These are phyloP conservation scores for Adelosebastes latens DNA, from an alignment of 2,797 vertebrate genomes.

Conservation along the genomic window DNA sequence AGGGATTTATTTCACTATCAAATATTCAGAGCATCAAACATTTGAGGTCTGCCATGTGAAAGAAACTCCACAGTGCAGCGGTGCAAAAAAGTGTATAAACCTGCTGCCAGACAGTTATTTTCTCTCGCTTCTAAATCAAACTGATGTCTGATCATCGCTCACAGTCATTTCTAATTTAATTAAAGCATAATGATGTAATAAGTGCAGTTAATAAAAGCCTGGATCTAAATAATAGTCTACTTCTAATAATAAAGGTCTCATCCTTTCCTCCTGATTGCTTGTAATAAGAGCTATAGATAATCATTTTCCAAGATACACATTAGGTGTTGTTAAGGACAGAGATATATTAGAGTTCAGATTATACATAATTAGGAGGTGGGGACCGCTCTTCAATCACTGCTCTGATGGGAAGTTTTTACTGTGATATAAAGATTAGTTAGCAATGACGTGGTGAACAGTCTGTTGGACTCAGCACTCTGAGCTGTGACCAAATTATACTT, in stretches of 20 bases:
- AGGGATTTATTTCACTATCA: conserved; percentile 56
- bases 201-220: background rate
- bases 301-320: background rate
- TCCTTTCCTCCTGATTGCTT: background rate
- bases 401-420: conserved; percentile 19
- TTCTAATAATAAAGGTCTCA: background rate
- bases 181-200: background rate
- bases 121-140: background rate
- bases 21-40: conserved; percentile 55
- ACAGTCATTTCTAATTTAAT: background rate
- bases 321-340: conserved; percentile 1
- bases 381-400: background rate
- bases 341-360: conserved; percentile 4
- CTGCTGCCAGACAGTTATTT: conserved; percentile 5
- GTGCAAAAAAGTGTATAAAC: conserved; percentile 23
- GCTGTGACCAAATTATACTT: conserved; percentile 21
- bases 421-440: conserved; percentile 19
- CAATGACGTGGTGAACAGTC: background rate
- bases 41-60: conserved; percentile 38
- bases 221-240: background rate
- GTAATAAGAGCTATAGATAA: background rate
- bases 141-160: background rate
- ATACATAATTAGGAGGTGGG: background rate
- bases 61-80: conserved; percentile 23
- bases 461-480: background rate